Conservation (phyloP, 2,113 vertebrate genomes). For the Thalassarche chlororhynchos region DNA sequence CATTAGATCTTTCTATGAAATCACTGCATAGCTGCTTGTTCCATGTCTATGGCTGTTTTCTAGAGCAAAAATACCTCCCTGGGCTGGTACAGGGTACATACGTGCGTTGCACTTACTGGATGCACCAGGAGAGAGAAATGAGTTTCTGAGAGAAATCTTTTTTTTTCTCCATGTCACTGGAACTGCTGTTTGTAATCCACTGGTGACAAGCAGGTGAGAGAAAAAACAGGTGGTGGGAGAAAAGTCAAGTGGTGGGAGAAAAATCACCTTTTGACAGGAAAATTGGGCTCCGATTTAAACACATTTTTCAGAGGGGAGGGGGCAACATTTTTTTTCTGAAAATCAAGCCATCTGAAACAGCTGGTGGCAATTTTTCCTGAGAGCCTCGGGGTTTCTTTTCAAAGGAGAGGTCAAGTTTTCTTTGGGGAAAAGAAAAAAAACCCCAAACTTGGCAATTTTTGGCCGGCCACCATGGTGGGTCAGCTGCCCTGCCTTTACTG, state of each 20-base stretch:
- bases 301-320: not conserved
- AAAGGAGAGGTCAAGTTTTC: not conserved
- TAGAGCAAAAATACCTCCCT: not conserved
- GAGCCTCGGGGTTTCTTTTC: not conserved
- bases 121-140: not conserved
- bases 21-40: not conserved
- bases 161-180: not conserved
- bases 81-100: not conserved
- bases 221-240: not conserved
- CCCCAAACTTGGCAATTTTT: not conserved
- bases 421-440: not conserved
- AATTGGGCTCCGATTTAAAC: not conserved
- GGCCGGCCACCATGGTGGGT: rapidly evolving
- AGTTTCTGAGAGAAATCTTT: not conserved
- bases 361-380: not conserved
- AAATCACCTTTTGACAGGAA: not conserved
- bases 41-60: not conserved
- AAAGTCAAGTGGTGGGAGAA: not conserved
- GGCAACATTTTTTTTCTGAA: not conserved
- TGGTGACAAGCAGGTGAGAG: not conserved
- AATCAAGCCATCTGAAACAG: not conserved
- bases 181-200: not conserved
- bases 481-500: not conserved
- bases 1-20: not conserved
- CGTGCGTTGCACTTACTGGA: not conserved